Base-by-base conservation (phyloP, 2,888 invertebrate species). In the Coenonympha arcania region DNA sequence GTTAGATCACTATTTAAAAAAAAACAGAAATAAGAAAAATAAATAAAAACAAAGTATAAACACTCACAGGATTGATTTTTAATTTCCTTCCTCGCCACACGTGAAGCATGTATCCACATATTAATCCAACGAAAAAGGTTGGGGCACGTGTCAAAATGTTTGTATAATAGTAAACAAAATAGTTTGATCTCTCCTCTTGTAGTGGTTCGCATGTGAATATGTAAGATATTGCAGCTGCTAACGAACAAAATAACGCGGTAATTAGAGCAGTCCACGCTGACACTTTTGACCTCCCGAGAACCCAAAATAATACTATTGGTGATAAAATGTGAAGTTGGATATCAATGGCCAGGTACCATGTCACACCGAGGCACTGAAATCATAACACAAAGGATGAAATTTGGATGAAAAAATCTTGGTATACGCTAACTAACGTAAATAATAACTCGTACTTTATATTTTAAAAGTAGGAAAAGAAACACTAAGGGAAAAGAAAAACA, bases 91-190 rank as follows among this genome's bases (percentile, higher is more conserved):
- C 20, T 0, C 18, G 60, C 79, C 69, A 88, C 46, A 65, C 2
- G 66, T 72, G 6, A 87, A 89, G 65, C 64, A 76, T 26, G 1
- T 79, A 79, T 0, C 76, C 74, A 39, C 71, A 76, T 0, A 67
- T 56, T 30, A 76, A 56, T 1, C 64, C 65, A 33, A 79, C 65
- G 9, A 77, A 60, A 26, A 70, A 65, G 0, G 79, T 73, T 45
- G 67, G 33, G 50, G 64, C 69, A 52, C 80, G 59, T 0, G 77
- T 70, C 9, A 79, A 56, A 1, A 74, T 70, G 51, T 78, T 73
- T 8, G 68, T 48, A 36, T 81, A 78, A 47, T 73, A 80, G 15
- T 66, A 55, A 15, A 20, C 6, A 4, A 8, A 36, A 8, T 33
- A 4, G 15, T 43, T 13, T n/a, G 16, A 26, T 8, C 6, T 37